Conservation (phyloP, 1,140 invertebrate genomes). For the Stegodyphus dumicola region DNA sequence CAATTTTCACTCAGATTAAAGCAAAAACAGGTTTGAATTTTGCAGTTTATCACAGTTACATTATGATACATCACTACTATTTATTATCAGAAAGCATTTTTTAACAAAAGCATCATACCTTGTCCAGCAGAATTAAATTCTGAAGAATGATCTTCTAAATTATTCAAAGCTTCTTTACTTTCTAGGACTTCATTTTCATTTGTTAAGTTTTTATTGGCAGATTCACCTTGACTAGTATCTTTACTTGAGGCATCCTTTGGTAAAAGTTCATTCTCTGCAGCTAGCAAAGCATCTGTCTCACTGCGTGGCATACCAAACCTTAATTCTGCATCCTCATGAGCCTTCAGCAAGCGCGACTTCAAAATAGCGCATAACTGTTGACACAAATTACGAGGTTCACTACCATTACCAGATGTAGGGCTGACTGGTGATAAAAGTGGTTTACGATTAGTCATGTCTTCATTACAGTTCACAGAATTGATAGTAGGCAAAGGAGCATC, state of each 20-base stretch:
- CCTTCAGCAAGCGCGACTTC: slow-evolving; percentile 79
- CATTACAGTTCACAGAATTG: background rate
- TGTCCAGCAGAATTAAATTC: slow-evolving; percentile 2
- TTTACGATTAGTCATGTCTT: background rate
- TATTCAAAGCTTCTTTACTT: background rate
- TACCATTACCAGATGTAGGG: slow-evolving; percentile 66
- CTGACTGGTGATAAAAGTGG: slow-evolving; percentile 28
- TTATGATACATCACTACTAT: background rate
- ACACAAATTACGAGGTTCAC: slow-evolving; percentile 74
- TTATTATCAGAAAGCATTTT: background rate
- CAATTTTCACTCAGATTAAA: too few relatives aligned
- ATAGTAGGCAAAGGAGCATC: slow-evolving; percentile 2
- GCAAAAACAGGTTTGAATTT: background rate
- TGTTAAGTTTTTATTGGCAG: background rate
- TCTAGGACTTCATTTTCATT: background rate
- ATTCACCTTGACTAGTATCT: slow-evolving; percentile 3
- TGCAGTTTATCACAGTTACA: background rate
- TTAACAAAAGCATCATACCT: background rate
- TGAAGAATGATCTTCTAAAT: slow-evolving; percentile 11
- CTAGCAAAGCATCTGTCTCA: slow-evolving; percentile 33
- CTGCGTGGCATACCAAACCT: slow-evolving; percentile 68
- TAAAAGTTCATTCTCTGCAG: slow-evolving; percentile 35
- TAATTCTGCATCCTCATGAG: slow-evolving; percentile 75
- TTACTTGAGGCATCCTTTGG: slow-evolving; percentile 3
- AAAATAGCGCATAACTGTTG: slow-evolving; percentile 78